Conservation (phyloP, 2,888 invertebrate species). For the Cephus nigrinus region DNA sequence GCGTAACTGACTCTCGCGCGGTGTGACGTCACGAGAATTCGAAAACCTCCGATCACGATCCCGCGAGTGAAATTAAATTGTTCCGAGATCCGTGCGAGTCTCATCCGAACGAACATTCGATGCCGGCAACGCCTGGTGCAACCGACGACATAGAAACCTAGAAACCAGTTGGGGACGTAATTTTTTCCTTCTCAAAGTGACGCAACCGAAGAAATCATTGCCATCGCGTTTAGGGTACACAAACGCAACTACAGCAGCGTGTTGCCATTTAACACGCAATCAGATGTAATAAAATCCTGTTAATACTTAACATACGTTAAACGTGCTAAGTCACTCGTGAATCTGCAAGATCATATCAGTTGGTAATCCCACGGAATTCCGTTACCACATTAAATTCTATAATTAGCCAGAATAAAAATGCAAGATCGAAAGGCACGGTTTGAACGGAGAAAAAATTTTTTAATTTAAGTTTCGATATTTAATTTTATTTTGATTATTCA, state of each 20-base stretch:
- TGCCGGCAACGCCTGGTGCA: conserved; percentile 12
- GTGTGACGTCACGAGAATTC: background rate
- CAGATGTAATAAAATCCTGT: background rate
- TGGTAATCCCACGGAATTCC: background rate
- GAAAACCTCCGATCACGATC: background rate
- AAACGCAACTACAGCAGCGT: background rate
- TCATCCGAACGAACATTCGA: conserved; percentile 1
- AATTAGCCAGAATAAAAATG: background rate
- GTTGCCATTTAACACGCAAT: background rate
- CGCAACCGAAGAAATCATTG: background rate
- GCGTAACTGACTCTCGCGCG: background rate
- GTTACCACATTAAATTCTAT: background rate
- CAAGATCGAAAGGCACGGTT: background rate
- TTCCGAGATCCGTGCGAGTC: conserved; percentile 13
- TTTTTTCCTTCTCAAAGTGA: background rate
- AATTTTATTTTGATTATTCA: background rate
- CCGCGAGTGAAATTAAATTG: background rate
- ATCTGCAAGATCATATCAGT: background rate
- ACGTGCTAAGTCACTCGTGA: background rate
- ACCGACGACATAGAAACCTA: conserved; percentile 24
- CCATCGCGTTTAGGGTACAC: background rate
- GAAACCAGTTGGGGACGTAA: background rate
- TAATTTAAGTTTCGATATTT: background rate
- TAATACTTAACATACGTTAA: background rate
- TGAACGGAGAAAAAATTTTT: background rate